These are phyloP conservation scores for Drosophila antonietae DNA, from an alignment of 2,888 invertebrate genomes.

Conservation along the genomic window DNA sequence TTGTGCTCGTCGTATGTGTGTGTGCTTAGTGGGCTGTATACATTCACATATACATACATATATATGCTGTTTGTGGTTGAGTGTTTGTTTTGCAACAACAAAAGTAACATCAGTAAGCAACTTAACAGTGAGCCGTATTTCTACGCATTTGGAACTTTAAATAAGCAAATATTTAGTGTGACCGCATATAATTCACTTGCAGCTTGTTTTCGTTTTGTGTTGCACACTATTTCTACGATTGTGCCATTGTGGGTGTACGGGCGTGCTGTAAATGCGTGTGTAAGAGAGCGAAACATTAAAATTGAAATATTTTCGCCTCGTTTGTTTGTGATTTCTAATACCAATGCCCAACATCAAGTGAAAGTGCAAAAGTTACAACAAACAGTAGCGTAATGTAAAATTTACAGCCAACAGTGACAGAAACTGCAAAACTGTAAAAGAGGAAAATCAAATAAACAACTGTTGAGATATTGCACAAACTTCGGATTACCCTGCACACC, in stretches of 20 bases:
- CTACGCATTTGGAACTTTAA: constrained; percentile 44
- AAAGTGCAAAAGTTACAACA: constrained; percentile 55
- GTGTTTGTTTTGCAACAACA: constrained; percentile 68
- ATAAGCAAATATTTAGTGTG: constrained; percentile 47
- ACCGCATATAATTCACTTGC: constrained; percentile 58
- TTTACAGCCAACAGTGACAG: constrained; percentile 16
- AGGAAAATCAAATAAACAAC: constrained; percentile 21
- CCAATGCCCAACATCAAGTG: constrained; percentile 52
- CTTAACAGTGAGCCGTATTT: constrained; percentile 30
- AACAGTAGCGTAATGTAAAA: constrained; percentile 32
- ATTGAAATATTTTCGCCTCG: constrained; percentile 57
- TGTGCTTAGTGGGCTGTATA: constrained; percentile 33
- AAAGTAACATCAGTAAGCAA: constrained; percentile 26
- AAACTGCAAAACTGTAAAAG: constrained; percentile 15
- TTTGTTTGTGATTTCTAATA: constrained; percentile 60
- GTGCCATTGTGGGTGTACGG: constrained; percentile 28
- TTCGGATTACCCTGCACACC: constrained; percentile 52
- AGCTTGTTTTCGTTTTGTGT: constrained; percentile 29
- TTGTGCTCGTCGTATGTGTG: constrained; percentile 26
- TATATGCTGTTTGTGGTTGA: constrained; percentile 22
- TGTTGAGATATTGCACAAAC: constrained; percentile 37
- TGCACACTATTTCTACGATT: constrained; percentile 16
- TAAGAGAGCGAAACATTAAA: constrained; percentile 58
- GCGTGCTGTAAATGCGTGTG: constrained; percentile 17
- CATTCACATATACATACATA: background rate